A percentile compares a stretch with the other conserved stretches of the same genome.
phyloP scores from a whole-genome alignment of 1,140 invertebrate genomes.

The Parasteatoda tepidariorum region DNA sequence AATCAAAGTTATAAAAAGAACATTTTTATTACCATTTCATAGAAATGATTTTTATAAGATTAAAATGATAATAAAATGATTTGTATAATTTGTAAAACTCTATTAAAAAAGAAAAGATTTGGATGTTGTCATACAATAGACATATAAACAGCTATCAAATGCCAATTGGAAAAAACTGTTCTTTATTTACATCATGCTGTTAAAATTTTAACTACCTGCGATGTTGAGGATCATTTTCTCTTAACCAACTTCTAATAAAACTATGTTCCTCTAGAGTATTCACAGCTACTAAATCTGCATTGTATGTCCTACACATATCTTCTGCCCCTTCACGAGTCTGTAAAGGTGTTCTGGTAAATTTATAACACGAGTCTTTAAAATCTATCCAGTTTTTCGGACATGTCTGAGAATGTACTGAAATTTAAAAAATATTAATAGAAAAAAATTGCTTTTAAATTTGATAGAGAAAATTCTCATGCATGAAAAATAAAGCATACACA shows the following conservation, averaged over 20 bases:
- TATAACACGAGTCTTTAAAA: slow-evolving; percentile 83
- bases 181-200: neutral
- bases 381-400: slow-evolving; percentile 87
- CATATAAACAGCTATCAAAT: too few relatives aligned
- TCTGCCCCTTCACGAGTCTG: slow-evolving; percentile 82
- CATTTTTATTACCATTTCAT: too few relatives aligned
- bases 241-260: slow-evolving; percentile 82
- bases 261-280: slow-evolving; percentile 87
- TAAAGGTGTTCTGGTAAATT: slow-evolving; percentile 87
- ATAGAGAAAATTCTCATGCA: too few relatives aligned
- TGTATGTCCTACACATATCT: slow-evolving; percentile 82
- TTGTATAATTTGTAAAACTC: too few relatives aligned
- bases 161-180: too few relatives aligned
- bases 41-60: too few relatives aligned
- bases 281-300: slow-evolving; percentile 80
- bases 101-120: too few relatives aligned
- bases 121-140: too few relatives aligned
- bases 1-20: too few relatives aligned
- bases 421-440: neutral
- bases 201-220: slow-evolving; percentile 66
- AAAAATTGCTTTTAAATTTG: too few relatives aligned
- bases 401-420: neutral
- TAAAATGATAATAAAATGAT: too few relatives aligned
- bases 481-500: too few relatives aligned
- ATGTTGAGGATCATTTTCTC: slow-evolving; percentile 84